phyloP scores from a whole-genome alignment of 2,797 vertebrate genomes.

The Heteromormyrus szaboi region DNA sequence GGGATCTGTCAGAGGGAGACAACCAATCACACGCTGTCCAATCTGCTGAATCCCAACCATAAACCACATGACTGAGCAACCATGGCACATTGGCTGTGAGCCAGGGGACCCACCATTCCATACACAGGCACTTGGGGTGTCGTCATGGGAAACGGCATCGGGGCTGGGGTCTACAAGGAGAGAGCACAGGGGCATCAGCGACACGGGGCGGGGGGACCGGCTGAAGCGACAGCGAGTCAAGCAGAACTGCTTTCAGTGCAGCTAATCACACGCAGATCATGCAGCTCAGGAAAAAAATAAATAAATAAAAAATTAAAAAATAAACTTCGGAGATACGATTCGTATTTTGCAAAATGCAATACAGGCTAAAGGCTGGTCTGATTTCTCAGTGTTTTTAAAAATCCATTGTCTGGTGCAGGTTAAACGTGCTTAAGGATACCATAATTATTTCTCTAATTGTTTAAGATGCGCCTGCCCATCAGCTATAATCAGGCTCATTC shows the following conservation, averaged over 20 bases:
- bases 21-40: not conserved
- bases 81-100: not conserved
- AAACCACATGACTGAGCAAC: not conserved
- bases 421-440: not conserved
- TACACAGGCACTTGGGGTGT: constrained; percentile 90
- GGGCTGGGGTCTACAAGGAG: constrained; percentile 69
- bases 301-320: not conserved
- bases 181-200: not conserved
- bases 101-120: constrained; percentile 73
- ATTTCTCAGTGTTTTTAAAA: not conserved
- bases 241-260: not conserved
- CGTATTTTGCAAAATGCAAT: not conserved
- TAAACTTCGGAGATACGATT: not conserved
- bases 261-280: not conserved
- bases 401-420: not conserved
- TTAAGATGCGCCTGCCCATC: not conserved
- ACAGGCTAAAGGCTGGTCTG: not conserved
- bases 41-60: not conserved
- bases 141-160: constrained; percentile 77
- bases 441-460: not conserved
- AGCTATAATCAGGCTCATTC: not conserved
- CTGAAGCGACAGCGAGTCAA: not conserved
- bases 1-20: constrained; percentile 58
- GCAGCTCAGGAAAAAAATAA: not conserved
- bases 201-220: not conserved